A percentile compares a stretch with the other conserved stretches of the same genome.
Conservation (phyloP, 2,888 invertebrate genomes). For the Apoda limacodes region DNA sequence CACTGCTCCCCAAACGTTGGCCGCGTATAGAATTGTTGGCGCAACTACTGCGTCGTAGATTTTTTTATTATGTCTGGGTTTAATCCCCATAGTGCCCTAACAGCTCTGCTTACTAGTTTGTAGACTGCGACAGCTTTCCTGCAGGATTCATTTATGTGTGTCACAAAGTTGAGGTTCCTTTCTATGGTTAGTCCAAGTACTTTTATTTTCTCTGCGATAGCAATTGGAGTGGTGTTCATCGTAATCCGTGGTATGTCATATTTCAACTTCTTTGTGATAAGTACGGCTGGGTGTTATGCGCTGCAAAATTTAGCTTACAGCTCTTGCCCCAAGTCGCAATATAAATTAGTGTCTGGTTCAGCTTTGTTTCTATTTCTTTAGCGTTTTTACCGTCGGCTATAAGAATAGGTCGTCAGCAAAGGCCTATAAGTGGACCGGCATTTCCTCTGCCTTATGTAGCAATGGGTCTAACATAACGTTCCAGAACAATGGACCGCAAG, state of each 20-base stretch:
- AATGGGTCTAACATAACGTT: too few species aligned
- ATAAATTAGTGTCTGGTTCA: not conserved
- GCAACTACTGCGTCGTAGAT: not conserved
- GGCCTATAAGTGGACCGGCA: too few species aligned
- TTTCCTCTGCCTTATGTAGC: too few species aligned
- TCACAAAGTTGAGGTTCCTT: not conserved
- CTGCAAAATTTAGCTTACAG: not conserved
- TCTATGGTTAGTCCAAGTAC: not conserved
- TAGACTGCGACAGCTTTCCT: too few species aligned
- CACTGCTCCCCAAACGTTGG: too few species aligned
- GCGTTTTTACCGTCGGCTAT: too few species aligned
- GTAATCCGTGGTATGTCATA: not conserved
- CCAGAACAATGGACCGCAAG: too few species aligned
- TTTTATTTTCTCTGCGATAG: not conserved
- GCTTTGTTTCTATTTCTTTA: too few species aligned
- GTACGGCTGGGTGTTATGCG: conserved; percentile 2
- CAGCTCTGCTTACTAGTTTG: not conserved
- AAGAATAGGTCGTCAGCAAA: too few species aligned
- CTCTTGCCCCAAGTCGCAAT: not conserved
- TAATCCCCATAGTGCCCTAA: not conserved
- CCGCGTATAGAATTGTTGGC: too few species aligned
- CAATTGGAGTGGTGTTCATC: not conserved
- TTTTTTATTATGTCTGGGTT: not conserved
- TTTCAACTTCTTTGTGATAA: not conserved
- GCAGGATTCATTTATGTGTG: not conserved